Conservation (phyloP, 2,888 invertebrate species). For the Nomada fabriciana region DNA sequence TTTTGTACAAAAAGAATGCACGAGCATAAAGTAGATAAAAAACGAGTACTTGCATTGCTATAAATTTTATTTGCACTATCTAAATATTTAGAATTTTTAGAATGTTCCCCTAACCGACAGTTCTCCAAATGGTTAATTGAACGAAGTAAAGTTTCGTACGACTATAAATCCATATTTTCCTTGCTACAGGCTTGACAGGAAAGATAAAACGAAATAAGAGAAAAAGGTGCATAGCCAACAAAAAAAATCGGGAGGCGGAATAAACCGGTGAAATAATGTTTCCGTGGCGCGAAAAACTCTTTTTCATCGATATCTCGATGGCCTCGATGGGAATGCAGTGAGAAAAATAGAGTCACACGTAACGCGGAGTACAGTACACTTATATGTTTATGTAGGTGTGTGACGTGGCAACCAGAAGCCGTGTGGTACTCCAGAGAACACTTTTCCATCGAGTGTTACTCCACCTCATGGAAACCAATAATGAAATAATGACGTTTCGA, state of each 20-base stretch:
- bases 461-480: conserved; percentile 15
- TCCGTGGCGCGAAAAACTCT: conserved; percentile 31
- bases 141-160: no score
- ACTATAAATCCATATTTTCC: no score
- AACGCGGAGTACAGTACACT: conserved; percentile 32
- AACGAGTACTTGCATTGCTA: no score
- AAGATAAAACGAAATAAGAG: background rate
- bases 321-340: conserved; percentile 16
- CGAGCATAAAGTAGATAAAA: no score
- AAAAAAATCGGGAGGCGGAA: background rate
- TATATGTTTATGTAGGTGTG: conserved; percentile 22
- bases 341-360: conserved; percentile 36
- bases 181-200: background rate
- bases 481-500: conserved; percentile 17
- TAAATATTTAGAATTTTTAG: no score
- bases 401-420: conserved; percentile 28
- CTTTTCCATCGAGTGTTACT: conserved; percentile 30
- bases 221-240: no score
- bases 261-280: conserved; percentile 45
- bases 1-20: no score
- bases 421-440: conserved; percentile 41
- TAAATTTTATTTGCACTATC: no score
- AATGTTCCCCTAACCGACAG: no score
- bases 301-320: conserved; percentile 39
- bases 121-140: no score